Evolutionary conservation across 1,140 invertebrate genomes (phyloP).

Genomic region (Sinonovacula constricta): DNA sequence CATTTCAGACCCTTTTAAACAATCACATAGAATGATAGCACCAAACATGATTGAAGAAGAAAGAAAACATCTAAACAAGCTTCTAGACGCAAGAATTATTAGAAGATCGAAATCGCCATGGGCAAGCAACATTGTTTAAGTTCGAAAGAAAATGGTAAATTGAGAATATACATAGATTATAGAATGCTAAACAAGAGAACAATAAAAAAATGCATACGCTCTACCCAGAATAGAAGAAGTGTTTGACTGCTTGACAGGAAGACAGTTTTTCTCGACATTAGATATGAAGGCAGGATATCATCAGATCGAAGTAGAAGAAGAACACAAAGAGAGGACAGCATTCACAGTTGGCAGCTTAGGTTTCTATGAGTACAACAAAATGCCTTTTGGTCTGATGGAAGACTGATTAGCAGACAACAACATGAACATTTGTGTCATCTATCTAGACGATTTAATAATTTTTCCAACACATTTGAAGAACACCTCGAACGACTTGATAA

Average conservation of each 20-base stretch:
- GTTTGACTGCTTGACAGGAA: constrained; percentile 5
- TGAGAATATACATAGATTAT: constrained; percentile 34
- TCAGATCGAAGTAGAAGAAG: constrained; percentile 71
- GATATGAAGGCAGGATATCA: constrained; percentile 75
- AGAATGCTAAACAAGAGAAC: constrained; percentile 14
- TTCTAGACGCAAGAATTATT: constrained; percentile 34
- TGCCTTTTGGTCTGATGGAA: constrained; percentile 39
- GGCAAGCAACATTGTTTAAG: too few species aligned
- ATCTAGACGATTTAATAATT: constrained; percentile 32
- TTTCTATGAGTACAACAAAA: too few species aligned
- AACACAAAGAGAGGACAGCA: constrained; percentile 47
- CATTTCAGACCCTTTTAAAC: constrained; percentile 46
- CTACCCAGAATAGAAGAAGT: constrained; percentile 41
- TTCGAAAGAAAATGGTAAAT: constrained; percentile 39
- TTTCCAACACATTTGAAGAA: too few species aligned
- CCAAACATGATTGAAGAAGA: constrained; percentile 37
- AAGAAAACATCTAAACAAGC: constrained; percentile 40
- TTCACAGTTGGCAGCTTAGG: constrained; percentile 36
- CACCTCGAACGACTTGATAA: too few species aligned
- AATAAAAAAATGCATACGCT: constrained; percentile 24
- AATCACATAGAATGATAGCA: constrained; percentile 34
- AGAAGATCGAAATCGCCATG: constrained; percentile 35
- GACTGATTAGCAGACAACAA: constrained; percentile 18
- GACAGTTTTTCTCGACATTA: constrained; percentile 53
- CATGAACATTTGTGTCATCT: too few species aligned